Percentiles rank a stretch among this genome's conserved stretches.
These are phyloP conservation scores for Oxyruncus cristatus DNA, from an alignment of 2,113 vertebrate genomes.

Conservation along the genomic window DNA sequence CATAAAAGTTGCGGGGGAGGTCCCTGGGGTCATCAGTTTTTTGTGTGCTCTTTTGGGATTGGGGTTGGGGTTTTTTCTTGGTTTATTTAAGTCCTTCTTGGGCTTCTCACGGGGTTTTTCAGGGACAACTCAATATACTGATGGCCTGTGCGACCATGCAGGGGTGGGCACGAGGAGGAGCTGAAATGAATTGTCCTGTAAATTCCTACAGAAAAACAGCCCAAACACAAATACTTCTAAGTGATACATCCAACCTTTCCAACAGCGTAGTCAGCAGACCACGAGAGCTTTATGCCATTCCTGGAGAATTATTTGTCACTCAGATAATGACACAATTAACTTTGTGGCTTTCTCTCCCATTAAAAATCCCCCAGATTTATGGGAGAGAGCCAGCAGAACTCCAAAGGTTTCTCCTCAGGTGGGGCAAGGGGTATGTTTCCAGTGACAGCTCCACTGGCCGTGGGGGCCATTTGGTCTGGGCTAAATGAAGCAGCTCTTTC, in stretches of 20 bases:
- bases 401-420: not conserved
- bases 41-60: not conserved
- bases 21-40: not conserved
- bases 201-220: not conserved
- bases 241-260: not conserved
- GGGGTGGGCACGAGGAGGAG: not conserved
- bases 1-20: rapidly evolving
- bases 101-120: not conserved
- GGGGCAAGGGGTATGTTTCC: rapidly evolving
- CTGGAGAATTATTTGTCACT: not conserved
- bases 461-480: not conserved
- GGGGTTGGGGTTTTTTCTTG: not conserved
- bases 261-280: not conserved
- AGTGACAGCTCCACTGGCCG: not conserved
- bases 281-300: not conserved
- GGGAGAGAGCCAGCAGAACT: not conserved
- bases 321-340: not conserved
- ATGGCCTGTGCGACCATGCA: rapidly evolving
- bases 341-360: not conserved
- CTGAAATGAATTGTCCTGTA: not conserved
- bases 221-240: not conserved
- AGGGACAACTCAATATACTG: not conserved
- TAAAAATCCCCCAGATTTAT: not conserved
- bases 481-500: not conserved
- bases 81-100: rapidly evolving